phyloP scores from a whole-genome alignment of 2,113 vertebrate species.

The Bubo blakistoni region DNA sequence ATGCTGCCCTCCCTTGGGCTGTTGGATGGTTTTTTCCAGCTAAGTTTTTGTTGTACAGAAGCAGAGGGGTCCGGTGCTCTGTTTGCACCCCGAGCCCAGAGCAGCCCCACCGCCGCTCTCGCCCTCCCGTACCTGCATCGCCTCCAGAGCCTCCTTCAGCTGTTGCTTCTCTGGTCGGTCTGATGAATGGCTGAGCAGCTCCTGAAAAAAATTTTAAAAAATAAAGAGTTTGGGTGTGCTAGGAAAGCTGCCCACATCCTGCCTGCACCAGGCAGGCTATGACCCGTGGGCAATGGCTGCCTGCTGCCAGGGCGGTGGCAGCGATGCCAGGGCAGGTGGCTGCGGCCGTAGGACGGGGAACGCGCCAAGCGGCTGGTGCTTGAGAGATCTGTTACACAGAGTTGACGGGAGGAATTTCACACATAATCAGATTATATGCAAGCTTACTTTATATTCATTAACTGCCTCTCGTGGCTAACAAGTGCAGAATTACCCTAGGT shows the following conservation, averaged over 20 bases:
- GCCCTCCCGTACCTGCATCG: constrained; percentile 86
- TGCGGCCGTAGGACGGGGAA: neutral
- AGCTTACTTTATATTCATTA: constrained; percentile 60
- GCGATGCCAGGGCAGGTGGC: neutral
- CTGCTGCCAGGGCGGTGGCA: neutral
- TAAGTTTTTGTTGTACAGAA: neutral
- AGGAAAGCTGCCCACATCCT: neutral
- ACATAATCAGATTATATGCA: constrained; percentile 62
- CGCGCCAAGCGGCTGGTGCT: neutral
- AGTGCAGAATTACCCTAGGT: constrained; percentile 42
- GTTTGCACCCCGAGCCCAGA: neutral
- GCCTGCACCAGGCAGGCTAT: fast-evolving
- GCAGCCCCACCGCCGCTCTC: fast-evolving
- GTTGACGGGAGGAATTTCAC: constrained; percentile 32
- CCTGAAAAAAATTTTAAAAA: constrained; percentile 66
- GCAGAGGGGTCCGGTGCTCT: neutral
- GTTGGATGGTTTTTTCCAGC: neutral
- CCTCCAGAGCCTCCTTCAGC: constrained; percentile 93
- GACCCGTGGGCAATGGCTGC: neutral
- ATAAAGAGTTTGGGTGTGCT: neutral
- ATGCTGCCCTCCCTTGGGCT: fast-evolving
- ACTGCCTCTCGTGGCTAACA: constrained; percentile 23
- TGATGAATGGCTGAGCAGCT: constrained; percentile 88
- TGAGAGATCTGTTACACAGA: neutral
- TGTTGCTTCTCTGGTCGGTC: constrained; percentile 90